phyloP scores from a whole-genome alignment of 2,113 vertebrate species.

The Nothoprocta pentlandii region DNA sequence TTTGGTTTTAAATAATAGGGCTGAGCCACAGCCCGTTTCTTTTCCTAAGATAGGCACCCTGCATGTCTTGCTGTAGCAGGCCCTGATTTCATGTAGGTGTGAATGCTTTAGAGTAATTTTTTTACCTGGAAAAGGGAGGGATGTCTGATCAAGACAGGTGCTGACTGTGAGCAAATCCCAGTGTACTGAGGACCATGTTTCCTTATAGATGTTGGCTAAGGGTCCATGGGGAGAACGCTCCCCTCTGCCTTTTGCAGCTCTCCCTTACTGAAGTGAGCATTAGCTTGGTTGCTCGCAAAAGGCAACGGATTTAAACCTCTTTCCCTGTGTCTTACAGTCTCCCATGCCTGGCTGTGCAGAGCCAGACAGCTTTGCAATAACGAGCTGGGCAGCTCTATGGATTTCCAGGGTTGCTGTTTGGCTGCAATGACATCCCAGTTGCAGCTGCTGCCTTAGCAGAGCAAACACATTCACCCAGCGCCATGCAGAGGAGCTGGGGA shows the following conservation, averaged over 20 bases:
- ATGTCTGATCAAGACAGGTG: neutral
- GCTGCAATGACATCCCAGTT: neutral
- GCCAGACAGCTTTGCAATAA: slow-evolving; percentile 23
- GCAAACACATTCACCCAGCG: neutral
- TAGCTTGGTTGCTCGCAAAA: slow-evolving; percentile 4
- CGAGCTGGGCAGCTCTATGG: neutral
- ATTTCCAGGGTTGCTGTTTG: slow-evolving; percentile 15
- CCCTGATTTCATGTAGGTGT: neutral
- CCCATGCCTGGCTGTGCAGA: slow-evolving; percentile 27
- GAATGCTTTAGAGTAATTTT: neutral
- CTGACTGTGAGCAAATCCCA: neutral
- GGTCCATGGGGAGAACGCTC: neutral
- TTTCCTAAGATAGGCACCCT: neutral
- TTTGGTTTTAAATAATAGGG: neutral
- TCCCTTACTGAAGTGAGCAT: neutral
- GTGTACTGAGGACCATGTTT: accelerated
- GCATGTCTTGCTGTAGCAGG: neutral
- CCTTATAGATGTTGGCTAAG: neutral
- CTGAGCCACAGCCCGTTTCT: neutral
- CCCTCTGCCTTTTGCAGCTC: neutral
- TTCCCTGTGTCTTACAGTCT: neutral
- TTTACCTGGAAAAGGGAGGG: neutral
- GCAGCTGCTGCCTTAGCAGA: slow-evolving; percentile 9
- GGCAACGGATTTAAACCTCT: neutral
- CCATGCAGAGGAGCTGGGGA: neutral